Percentiles rank a stretch among this genome's conserved stretches.
These are phyloP conservation scores for Drosophila paramelanica DNA, from an alignment of 2,888 invertebrate species.

Conservation along the genomic window DNA sequence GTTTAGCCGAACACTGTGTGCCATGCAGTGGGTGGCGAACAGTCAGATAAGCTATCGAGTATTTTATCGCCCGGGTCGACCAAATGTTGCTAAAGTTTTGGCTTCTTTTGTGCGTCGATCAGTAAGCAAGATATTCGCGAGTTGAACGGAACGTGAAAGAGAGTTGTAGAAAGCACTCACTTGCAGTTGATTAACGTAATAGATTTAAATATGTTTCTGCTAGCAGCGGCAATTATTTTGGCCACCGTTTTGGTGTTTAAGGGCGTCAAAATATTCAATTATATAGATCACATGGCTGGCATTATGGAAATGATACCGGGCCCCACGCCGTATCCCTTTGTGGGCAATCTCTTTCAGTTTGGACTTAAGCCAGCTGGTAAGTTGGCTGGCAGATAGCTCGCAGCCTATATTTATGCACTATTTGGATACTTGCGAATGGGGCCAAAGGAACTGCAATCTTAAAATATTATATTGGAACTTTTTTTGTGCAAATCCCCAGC, in stretches of 20 bases:
- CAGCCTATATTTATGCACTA: constrained; percentile 71
- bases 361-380: constrained; percentile 79
- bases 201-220: constrained; percentile 66
- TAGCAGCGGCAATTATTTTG: constrained; percentile 67
- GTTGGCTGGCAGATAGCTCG: constrained; percentile 22
- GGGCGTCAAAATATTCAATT: constrained; percentile 78
- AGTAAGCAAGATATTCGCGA: constrained; percentile 29
- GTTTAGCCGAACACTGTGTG: not conserved
- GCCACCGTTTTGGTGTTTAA: constrained; percentile 74
- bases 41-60: constrained; percentile 59
- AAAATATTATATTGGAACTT: not conserved
- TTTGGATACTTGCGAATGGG: constrained; percentile 4
- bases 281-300: constrained; percentile 80
- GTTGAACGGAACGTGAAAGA: constrained; percentile 14
- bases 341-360: constrained; percentile 82
- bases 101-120: constrained; percentile 14
- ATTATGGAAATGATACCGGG: constrained; percentile 83
- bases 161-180: not conserved
- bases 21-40: constrained; percentile 1
- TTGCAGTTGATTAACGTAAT: not conserved
- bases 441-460: not conserved
- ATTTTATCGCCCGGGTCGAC: constrained; percentile 42
- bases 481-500: not conserved
- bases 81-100: constrained; percentile 26
- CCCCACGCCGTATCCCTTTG: constrained; percentile 80